Evolutionary conservation across 2,888 invertebrate species (phyloP), one percentile per base, ranked within the genome.

Genomic region (Yponomeuta malinellus): DNA sequence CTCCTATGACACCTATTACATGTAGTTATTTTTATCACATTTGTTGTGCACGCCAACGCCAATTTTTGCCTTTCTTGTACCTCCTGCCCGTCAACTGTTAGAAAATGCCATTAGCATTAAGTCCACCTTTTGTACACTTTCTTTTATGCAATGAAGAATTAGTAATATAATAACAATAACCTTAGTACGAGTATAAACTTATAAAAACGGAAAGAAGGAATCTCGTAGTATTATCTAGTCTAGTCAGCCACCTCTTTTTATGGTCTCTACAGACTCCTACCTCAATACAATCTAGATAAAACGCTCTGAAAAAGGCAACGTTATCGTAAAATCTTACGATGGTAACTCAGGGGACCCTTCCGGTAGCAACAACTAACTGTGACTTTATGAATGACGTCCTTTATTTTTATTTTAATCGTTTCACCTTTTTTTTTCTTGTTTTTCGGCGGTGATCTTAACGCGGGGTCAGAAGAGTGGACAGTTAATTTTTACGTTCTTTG

Each of bases 291-390:
- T 68, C 68, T 43, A 37, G 71, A 63, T 68, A 71, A 71, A 63
- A 63, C 59, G 68, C 67, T 15, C 37, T 64, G 37, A 64, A n/a
- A 69, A 63, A 71, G 37, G 70, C 71, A 75, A 73, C 74, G 73
- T 75, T 78, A 80, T 81, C 87, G 79, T 88, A 83, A 88, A 88
- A 85, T 81, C 78, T 87, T 83, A 86, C 82, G 83, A 80, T 74
- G 75, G 52, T 74, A 80, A 79, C 81, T 82, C 80, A 43, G 43
- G 75, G 78, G 74, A 75, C 74, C 76, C 74, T 72, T 79, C 74
- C 78, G 74, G 75, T 75, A 74, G 70, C 65, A 33, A 29, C 31
- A 65, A 29, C 65, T 65, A 33, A 65, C 65, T 48, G 68, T 15
- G 70, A 48, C 63, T 29, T 9, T 63, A 64, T 70, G 37, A 70